These are phyloP conservation scores for Carabus problematicus DNA, from an alignment of 2,888 invertebrate species.

Conservation along the genomic window DNA sequence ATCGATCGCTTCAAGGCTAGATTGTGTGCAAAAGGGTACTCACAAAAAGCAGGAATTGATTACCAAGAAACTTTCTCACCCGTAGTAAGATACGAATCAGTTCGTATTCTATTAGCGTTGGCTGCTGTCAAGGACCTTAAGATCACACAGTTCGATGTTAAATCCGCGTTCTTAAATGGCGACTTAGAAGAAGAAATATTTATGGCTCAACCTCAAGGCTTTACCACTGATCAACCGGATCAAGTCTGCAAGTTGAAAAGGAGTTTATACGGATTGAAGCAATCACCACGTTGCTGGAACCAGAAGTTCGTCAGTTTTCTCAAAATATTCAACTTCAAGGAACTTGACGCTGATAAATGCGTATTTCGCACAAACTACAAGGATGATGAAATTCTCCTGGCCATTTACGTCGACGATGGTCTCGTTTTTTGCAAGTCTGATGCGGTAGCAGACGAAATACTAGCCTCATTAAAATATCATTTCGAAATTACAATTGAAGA, in stretches of 20 bases:
- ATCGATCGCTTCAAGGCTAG: conserved; percentile 48
- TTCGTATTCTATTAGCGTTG: conserved; percentile 10
- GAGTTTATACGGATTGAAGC: conserved; percentile 54
- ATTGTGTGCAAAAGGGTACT: conserved; percentile 48
- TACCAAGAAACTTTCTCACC: conserved; percentile 8
- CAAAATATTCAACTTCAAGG: neutral
- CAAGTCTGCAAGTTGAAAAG: conserved; percentile 50
- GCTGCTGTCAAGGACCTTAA: neutral
- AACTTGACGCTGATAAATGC: neutral
- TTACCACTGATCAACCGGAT: conserved; percentile 45
- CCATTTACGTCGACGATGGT: conserved; percentile 18
- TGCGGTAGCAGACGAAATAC: neutral
- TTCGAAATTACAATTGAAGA: conserved; percentile 18
- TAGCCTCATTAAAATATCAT: neutral
- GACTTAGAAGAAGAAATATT: conserved; percentile 49
- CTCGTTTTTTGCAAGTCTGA: neutral
- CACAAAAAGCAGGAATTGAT: conserved; percentile 45
- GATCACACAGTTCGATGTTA: conserved; percentile 2
- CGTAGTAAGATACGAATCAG: conserved; percentile 9
- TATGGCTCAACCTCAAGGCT: conserved; percentile 53
- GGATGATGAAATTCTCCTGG: conserved; percentile 7
- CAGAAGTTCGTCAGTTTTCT: conserved; percentile 43
- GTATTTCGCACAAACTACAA: conserved; percentile 14
- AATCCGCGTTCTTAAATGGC: conserved; percentile 1
- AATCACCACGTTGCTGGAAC: conserved; percentile 53